Base-by-base conservation (phyloP, 2,113 vertebrate species). In the Candoia aspera region DNA sequence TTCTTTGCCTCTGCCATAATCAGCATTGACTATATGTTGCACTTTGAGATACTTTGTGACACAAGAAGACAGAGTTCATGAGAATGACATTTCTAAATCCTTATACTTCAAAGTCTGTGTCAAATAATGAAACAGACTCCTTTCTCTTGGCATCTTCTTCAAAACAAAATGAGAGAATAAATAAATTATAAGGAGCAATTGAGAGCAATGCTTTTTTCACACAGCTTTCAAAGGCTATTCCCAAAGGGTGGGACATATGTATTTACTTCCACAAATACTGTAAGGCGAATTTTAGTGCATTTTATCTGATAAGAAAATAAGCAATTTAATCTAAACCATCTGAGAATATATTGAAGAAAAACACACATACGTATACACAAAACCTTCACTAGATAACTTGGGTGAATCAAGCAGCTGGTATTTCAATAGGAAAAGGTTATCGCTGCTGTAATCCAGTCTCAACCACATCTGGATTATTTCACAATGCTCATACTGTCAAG, bases 391-490 rank as follows among this genome's bases (percentile, higher is more conserved):
- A 96, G 92, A 94, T 91, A 83, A 92, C 94, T 91, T 68, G 85
- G 85, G 84, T 94, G 59, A 90, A 79, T 88, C 93, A 90, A 95
- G 92, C 88, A 92, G 91, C 90, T 93, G 84, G 42, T 85, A 88
- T 92, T 87, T 95, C 87, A 91, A 92, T 8, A 93, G 58, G 24
- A 92, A 54, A 91, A 94, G 62, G 92, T 91, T 94, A 54, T n/a
- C 92, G 93, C 85, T 33, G 68, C 62, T 88, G 86, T 93, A 94
- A 93, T 89, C 93, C 87, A 93, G 93, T 96, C 92, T 96, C 91
- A 95, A 94, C 95, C 92, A 95, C 95, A 95, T 92, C 94, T 93
- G 93, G 94, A 94, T 93, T 94, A 92, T 87, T 93, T 97, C 94
- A 90, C 92, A 95, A 91, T 64, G 92, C 86, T 95, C 95, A 68